Base-by-base conservation (phyloP, 1,140 invertebrate species). In the Trachymyrmex septentrionalis region DNA sequence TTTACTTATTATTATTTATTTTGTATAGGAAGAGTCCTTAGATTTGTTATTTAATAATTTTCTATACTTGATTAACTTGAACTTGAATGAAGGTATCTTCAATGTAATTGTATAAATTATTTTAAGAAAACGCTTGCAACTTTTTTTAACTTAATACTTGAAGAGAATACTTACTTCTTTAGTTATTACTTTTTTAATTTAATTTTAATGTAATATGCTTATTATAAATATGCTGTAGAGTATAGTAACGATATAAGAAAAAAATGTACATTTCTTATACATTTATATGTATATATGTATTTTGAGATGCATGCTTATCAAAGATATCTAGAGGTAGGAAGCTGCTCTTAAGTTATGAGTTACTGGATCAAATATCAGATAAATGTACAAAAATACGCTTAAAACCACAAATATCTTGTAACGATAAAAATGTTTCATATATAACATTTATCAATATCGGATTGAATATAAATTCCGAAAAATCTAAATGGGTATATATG, bases 381-480 rank as follows among this genome's bases (percentile, higher is more conserved):
- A 48, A 27, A 57, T 30, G 24, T 44, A 3, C 0, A 3, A 44
- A 63, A 63, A 77, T 64, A 48, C 38, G 16, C 14, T 78, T 48
- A 0, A 66, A 66, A 30, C 3, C 19, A 21, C n/a, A 50, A 14
- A 38, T 66, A 27, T 9, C 19, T 38, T 77, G 21, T 6, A 2
- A 10, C 30, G 16, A 21, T 48, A 48, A 30, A 48, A 48, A 67
- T 38, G 5, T 67, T 53, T 38, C 9, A 38, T 38, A 38, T 38
- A 7, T 38, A 38, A 38, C 34, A 38, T 38, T 38, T 9, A 7
- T 55, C 19, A 34, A 50, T 80, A 38, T 66, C 5, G 0, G 5
- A 67, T 14, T 21, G 14, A 66, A 78, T n/a, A 50, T 78, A 78
- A 64, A 50, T 53, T 21, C 14, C 10, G 5, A 64, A 50, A 78